A percentile compares a stretch with the other conserved stretches of the same genome.
These are phyloP conservation scores for Drosophila paranaensis DNA, from an alignment of 2,888 invertebrate genomes.

Conservation along the genomic window DNA sequence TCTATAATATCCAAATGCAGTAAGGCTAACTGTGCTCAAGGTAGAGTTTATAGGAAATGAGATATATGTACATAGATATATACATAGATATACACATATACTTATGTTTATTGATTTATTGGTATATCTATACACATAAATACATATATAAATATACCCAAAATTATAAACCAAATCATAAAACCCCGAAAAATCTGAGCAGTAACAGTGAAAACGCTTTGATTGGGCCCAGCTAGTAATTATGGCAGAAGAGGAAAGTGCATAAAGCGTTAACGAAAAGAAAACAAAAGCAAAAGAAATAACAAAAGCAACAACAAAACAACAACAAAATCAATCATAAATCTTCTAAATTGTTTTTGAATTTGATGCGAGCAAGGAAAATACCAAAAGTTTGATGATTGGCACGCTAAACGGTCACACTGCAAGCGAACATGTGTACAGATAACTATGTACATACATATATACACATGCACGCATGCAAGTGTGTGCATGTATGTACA, in stretches of 20 bases:
- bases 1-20: too few species aligned
- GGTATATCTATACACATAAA: not conserved
- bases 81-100: too few species aligned
- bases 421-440: slow-evolving; percentile 12
- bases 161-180: not conserved
- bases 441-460: not conserved
- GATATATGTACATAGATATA: too few species aligned
- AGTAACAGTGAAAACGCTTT: not conserved
- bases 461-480: not conserved
- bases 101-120: too few species aligned
- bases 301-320: not conserved
- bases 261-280: slow-evolving; percentile 2
- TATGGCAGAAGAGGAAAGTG: slow-evolving; percentile 4
- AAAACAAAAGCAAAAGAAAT: not conserved
- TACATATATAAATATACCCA: not conserved
- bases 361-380: slow-evolving; percentile 17
- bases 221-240: slow-evolving; percentile 4
- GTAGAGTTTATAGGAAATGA: too few species aligned
- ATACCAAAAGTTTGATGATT: slow-evolving; percentile 10
- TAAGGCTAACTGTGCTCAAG: too few species aligned
- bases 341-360: slow-evolving; percentile 11
- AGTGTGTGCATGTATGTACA: not conserved
- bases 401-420: slow-evolving; percentile 28
- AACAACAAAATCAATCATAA: slow-evolving; percentile 3
- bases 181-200: not conserved